Conservation (phyloP, 2,797 vertebrate species). For the Tenualosa thibaudeaui region DNA sequence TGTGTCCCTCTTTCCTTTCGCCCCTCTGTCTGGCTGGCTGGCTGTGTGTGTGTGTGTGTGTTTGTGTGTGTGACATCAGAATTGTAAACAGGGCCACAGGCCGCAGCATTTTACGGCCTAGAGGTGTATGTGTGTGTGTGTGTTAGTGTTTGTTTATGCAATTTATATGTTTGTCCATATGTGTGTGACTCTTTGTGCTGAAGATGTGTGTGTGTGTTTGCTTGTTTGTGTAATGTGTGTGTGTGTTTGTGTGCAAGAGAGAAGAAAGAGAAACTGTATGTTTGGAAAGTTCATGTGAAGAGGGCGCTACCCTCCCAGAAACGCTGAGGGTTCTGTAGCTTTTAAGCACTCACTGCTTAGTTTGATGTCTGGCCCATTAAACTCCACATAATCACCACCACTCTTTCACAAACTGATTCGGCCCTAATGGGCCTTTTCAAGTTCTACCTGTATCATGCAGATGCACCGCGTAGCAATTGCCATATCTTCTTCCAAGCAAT, state of each 20-base stretch:
- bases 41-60: slow-evolving; percentile 47
- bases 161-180: neutral
- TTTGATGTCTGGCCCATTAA: neutral
- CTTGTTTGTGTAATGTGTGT: neutral
- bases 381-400: neutral
- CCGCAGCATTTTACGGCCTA: slow-evolving; percentile 49
- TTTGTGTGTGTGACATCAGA: slow-evolving; percentile 59
- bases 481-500: neutral
- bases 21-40: slow-evolving; percentile 55
- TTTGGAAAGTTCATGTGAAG: neutral
- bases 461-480: neutral
- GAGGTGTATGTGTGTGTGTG: slow-evolving; percentile 46
- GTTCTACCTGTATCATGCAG: neutral
- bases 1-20: neutral
- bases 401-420: neutral
- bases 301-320: neutral
- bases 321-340: neutral
- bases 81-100: slow-evolving; percentile 63
- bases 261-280: neutral
- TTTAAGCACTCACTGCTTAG: neutral
- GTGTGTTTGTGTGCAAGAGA: neutral
- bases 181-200: neutral
- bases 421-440: neutral
- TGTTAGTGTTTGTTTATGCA: slow-evolving; percentile 23
- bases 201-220: neutral